phyloP scores from a whole-genome alignment of 2,797 vertebrate species.

The Ctenosaura bakeri region DNA sequence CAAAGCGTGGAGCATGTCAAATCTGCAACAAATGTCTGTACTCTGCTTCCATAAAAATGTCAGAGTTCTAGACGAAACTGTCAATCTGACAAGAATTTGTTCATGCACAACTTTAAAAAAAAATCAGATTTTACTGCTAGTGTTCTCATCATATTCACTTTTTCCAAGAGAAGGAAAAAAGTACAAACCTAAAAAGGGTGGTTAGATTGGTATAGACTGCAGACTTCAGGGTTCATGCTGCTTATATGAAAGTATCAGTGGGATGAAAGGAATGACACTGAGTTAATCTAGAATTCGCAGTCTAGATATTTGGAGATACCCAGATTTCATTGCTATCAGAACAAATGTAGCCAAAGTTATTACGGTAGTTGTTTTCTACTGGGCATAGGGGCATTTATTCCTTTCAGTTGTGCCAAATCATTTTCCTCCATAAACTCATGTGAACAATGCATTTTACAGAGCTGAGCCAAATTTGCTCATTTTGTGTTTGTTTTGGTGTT shows the following conservation, averaged over 20 bases:
- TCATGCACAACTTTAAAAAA: conserved; percentile 42
- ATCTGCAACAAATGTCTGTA: conserved; percentile 80
- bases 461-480: not conserved
- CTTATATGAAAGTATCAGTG: not conserved
- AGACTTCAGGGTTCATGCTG: not conserved
- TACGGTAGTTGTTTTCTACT: not conserved
- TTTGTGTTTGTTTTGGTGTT: not conserved
- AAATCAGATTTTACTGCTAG: conserved; percentile 15
- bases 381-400: not conserved
- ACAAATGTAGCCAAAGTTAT: not conserved
- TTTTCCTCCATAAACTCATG: not conserved
- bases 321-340: not conserved
- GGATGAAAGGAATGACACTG: not conserved
- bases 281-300: not conserved
- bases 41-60: conserved; percentile 79
- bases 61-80: conserved; percentile 74
- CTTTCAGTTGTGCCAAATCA: not conserved
- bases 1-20: conserved; percentile 70
- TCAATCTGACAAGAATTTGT: conserved; percentile 68
- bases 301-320: not conserved
- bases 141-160: conserved; percentile 10
- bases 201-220: not conserved
- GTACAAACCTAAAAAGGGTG: not conserved
- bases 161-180: not conserved
- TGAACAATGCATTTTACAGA: not conserved